Conservation (phyloP, 2,113 vertebrate species). For the Malurus melanocephalus region DNA sequence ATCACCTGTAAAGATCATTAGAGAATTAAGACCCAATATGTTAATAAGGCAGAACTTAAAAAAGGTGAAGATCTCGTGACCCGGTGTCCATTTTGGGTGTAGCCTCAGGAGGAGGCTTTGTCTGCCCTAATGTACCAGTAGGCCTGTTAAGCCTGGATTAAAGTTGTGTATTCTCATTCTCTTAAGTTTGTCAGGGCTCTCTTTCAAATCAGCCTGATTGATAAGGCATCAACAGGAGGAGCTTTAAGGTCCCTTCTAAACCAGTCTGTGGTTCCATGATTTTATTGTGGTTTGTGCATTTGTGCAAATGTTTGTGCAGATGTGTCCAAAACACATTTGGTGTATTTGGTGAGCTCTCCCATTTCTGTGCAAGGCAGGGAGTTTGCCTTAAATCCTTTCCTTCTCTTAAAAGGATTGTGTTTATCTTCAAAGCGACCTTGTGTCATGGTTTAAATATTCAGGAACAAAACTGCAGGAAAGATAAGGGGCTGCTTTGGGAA, state of each 20-base stretch:
- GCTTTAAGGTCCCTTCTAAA: background rate
- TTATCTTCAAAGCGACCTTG: background rate
- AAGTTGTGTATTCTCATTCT: no score
- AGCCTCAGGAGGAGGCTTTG: no score
- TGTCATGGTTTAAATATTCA: background rate
- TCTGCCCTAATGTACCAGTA: no score
- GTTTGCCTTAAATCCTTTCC: background rate
- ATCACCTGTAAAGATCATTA: no score
- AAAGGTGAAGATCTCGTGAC: no score
- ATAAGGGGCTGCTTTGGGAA: background rate
- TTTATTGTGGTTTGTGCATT: background rate
- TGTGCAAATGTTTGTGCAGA: background rate
- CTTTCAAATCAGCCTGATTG: no score
- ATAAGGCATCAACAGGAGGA: no score
- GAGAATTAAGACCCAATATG: no score
- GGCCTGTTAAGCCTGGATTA: no score
- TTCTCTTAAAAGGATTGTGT: background rate
- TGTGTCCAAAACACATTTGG: background rate
- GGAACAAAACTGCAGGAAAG: background rate
- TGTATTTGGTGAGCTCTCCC: background rate
- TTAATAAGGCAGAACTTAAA: no score
- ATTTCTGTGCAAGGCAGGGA: rapidly evolving
- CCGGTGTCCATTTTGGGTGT: no score
- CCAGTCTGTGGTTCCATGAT: background rate
- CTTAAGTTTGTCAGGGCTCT: no score